A percentile compares a stretch with the other conserved stretches of the same genome.
Conservation (phyloP, 2,113 vertebrate genomes). For the Zosterops pallidus region DNA sequence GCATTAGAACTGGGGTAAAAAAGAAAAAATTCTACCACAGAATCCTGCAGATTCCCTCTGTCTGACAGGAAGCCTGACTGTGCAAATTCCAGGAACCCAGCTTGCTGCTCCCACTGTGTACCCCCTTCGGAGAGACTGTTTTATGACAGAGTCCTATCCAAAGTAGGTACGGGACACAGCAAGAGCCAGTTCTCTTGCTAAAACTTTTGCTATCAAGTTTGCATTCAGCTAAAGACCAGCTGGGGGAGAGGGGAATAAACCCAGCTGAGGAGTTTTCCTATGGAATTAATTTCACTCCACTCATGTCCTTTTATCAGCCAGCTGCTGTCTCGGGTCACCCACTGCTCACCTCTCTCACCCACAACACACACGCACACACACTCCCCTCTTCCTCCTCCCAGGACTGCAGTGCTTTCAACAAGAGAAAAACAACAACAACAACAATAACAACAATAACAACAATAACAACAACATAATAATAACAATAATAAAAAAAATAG, state of each 20-base stretch:
- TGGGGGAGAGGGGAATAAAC: conserved; percentile 33
- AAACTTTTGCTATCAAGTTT: conserved; percentile 17
- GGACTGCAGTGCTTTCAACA: conserved; percentile 74
- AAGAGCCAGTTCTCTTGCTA: background rate
- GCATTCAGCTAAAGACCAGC: conserved; percentile 39
- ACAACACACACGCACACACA: conserved; percentile 37
- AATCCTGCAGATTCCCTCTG: conserved; percentile 49
- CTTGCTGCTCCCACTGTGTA: background rate
- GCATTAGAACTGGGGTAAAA: conserved; percentile 43
- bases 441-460: fast-evolving
- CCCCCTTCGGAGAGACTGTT: background rate
- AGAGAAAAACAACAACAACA: conserved; percentile 43
- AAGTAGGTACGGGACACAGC: background rate
- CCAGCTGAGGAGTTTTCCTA: conserved; percentile 52
- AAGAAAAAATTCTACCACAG: conserved; percentile 49
- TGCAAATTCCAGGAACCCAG: conserved; percentile 42
- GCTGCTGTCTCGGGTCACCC: background rate
- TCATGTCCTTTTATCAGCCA: background rate
- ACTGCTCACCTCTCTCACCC: conserved; percentile 12
- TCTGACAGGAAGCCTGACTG: conserved; percentile 27
- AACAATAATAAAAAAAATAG: conserved; percentile 75
- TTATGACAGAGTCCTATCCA: background rate
- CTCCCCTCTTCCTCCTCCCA: conserved; percentile 54
- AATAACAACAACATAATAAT: background rate
- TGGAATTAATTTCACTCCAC: conserved; percentile 31